Base-by-base conservation (phyloP, 2,113 vertebrate species). In the Cheirogaleus medius region DNA sequence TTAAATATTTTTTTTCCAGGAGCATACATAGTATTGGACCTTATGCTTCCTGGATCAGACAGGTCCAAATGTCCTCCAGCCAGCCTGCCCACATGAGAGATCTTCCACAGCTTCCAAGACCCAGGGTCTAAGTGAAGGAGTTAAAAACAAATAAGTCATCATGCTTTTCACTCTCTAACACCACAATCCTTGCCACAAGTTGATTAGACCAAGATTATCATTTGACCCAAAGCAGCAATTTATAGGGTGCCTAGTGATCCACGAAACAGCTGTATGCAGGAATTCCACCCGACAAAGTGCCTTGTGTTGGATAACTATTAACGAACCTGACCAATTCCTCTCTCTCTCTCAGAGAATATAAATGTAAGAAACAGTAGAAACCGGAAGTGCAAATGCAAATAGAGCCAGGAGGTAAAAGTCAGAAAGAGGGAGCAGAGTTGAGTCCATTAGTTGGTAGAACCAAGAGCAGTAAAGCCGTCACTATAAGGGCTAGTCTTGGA, bases 201-300 rank as follows among this genome's bases (percentile, higher is more conserved):
- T 69, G 37, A 92, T 95, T 71, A 88, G 47, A 91, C 37, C 9
- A 20, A 92, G 78, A 78, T 49, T 44, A 77, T 82, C 85, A 91
- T 15, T 3, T 95, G 84, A 88, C 64, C 66, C 80, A 77, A 47
- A 47, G 23, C 10, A 85, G 42, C 32, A 86, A 64, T 92, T 68
- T 87, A 85, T 37, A 85, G 13, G 17, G 29, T 74, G n/a, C 34
- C 78, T 83, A 85, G 60, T 63, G 69, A 87, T 60, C 63, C 32
- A 32, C 25, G 54, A 90, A 95, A 73, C 47, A 94, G 47, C 74
- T 82, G 90, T 27, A 60, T n/a, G 0, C 73, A 47, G 88, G 58
- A 82, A 90, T 94, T 91, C 27, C 5, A 87, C 60, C 44, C 74
- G 90, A 52, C 21, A 4, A 6, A 15, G 25, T 86, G 20, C 82